Evolutionary conservation across 2,113 vertebrate genomes (phyloP).

Genomic region (Saguinus midas): DNA sequence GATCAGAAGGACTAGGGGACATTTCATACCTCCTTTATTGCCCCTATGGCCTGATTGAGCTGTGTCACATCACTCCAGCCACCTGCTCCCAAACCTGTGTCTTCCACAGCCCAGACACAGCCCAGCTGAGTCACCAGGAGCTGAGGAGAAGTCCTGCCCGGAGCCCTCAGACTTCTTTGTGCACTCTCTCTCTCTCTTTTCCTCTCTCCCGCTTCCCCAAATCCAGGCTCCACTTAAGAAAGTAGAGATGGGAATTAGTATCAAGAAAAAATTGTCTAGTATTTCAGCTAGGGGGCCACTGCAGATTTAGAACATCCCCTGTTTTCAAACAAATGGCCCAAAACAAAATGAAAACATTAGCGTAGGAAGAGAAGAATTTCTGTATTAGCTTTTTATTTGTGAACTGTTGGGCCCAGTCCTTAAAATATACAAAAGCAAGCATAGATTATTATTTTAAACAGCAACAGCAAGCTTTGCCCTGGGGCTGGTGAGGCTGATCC

Average conservation of each 20-base stretch:
- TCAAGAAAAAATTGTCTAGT: not conserved
- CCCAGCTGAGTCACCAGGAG: not conserved
- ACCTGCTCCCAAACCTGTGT: not conserved
- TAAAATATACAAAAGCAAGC: constrained; percentile 5
- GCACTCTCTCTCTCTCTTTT: no score
- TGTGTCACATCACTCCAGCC: not conserved
- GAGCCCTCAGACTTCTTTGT: not conserved
- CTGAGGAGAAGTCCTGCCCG: not conserved
- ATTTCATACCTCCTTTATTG: not conserved
- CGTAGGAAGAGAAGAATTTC: not conserved
- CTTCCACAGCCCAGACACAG: not conserved
- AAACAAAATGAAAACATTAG: not conserved
- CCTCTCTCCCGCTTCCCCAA: not conserved
- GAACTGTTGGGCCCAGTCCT: not conserved
- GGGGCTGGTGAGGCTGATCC: not conserved
- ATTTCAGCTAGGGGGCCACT: not conserved
- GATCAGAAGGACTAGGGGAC: not conserved
- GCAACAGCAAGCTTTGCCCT: not conserved
- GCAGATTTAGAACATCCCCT: not conserved
- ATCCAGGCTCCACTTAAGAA: not conserved
- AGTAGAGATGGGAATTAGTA: not conserved
- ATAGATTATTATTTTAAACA: constrained; percentile 16
- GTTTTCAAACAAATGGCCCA: not conserved
- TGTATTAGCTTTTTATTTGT: not conserved
- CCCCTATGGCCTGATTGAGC: not conserved